Evolutionary conservation across 2,113 vertebrate genomes (phyloP).

Genomic region (Phrynosoma platyrhinos): DNA sequence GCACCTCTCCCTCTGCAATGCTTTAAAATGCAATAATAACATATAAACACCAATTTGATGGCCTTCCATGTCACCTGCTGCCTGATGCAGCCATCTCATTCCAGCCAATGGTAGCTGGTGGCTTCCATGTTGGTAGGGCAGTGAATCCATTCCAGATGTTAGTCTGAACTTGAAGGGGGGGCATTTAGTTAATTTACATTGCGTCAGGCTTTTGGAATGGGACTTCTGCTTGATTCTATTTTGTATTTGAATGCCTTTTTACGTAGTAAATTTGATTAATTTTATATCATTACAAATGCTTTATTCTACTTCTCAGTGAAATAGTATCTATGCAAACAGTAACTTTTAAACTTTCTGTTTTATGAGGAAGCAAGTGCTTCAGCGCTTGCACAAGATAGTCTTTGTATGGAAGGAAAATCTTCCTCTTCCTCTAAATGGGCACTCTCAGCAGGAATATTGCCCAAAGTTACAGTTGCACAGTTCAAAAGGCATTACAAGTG

Average conservation of each 20-base stretch:
- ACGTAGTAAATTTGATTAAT: not conserved
- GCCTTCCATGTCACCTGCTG: no score
- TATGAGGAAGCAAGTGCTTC: slow-evolving; percentile 14
- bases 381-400: not conserved
- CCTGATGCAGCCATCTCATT: not conserved
- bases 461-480: not conserved
- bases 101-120: no score
- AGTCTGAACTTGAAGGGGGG: no score
- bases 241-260: not conserved
- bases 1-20: no score
- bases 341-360: not conserved
- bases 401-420: not conserved
- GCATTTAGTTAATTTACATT: no score
- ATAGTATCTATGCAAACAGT: not conserved
- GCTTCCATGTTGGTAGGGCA: no score
- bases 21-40: no score
- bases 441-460: not conserved
- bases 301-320: no score
- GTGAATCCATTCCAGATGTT: no score
- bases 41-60: no score
- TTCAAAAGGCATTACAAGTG: not conserved
- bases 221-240: not conserved
- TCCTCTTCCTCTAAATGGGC: not conserved
- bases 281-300: not conserved
- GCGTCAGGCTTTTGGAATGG: not conserved